Conservation (phyloP, 2,113 vertebrate species). For the human (Homo sapiens) region DNA sequence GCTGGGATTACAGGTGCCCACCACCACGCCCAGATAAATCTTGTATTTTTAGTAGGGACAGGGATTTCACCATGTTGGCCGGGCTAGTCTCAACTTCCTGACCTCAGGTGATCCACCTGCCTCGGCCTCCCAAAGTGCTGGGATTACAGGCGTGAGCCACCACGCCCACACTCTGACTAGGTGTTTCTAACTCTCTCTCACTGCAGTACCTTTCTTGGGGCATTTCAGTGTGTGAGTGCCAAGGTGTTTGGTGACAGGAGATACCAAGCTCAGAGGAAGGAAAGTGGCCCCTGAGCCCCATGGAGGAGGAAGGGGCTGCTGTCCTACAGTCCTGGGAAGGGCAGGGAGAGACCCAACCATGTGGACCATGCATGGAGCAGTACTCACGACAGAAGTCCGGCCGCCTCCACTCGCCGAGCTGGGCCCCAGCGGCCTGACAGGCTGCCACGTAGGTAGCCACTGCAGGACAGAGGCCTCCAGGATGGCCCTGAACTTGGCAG, state of each 20-base stretch:
- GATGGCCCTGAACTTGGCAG: slow-evolving; percentile 82
- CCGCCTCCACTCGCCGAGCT: slow-evolving; percentile 78
- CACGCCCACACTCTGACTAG: too few relatives aligned
- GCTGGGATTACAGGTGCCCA: too few relatives aligned
- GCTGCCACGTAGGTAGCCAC: slow-evolving; percentile 78
- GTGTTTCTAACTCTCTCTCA: background rate
- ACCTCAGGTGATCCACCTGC: too few relatives aligned
- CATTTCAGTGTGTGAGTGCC: background rate
- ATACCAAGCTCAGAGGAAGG: background rate
- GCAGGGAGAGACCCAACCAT: accelerated
- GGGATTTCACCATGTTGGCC: too few relatives aligned
- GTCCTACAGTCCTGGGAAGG: background rate
- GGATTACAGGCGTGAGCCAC: too few relatives aligned
- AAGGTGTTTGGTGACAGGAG: background rate
- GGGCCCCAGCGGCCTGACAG: slow-evolving; percentile 80
- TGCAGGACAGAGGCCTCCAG: slow-evolving; percentile 79
- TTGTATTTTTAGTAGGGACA: accelerated
- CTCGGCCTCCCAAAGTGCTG: too few relatives aligned
- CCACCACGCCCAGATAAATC: too few relatives aligned
- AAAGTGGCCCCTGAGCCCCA: background rate
- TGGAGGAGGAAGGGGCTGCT: background rate
- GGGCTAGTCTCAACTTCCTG: too few relatives aligned
- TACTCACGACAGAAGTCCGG: slow-evolving; percentile 83
- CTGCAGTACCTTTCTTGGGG: background rate
- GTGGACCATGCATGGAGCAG: background rate